Evolutionary conservation across 2,797 vertebrate species (phyloP), one percentile per base, ranked within the genome.

Genomic region (Notolepis coatsorum): DNA sequence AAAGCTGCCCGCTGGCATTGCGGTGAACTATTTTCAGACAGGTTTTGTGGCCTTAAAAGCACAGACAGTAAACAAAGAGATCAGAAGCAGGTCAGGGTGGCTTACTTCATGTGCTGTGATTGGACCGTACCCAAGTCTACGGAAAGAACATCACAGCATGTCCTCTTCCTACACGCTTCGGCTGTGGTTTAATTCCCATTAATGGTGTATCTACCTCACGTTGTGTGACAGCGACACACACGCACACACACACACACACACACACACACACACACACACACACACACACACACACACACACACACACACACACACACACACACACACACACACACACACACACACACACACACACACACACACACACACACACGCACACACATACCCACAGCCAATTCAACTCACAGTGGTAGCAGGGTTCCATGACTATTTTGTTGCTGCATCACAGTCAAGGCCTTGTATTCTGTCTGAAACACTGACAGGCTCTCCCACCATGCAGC

Each of bases 1-100:
- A 37, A 37, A n/a, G 35, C 37, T 25, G 20, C 31, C 35, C 15
- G 24, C 38, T 0, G 48, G 52, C 46, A 65, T 53, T 47, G 58
- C 61, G 59, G n/a, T n/a, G n/a, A n/a, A n/a, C n/a, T n/a, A n/a
- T n/a, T n/a, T n/a, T n/a, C n/a, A n/a, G n/a, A n/a, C n/a, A n/a
- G n/a, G n/a, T n/a, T n/a, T n/a, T n/a, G n/a, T n/a, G n/a, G n/a
- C n/a, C n/a, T n/a, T n/a, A n/a, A n/a, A n/a, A n/a, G n/a, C n/a
- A n/a, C n/a, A n/a, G n/a, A n/a, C n/a, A n/a, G n/a, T n/a, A n/a
- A n/a, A n/a, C n/a, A n/a, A n/a, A n/a, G n/a, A n/a, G n/a, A n/a
- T n/a, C n/a, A n/a, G n/a, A n/a, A n/a, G n/a, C n/a, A n/a, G n/a
- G n/a, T n/a, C n/a, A n/a, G n/a, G n/a, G n/a, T n/a, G n/a, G 15